These are phyloP conservation scores for Agrotis clavis DNA, from an alignment of 2,888 invertebrate species.

Conservation along the genomic window DNA sequence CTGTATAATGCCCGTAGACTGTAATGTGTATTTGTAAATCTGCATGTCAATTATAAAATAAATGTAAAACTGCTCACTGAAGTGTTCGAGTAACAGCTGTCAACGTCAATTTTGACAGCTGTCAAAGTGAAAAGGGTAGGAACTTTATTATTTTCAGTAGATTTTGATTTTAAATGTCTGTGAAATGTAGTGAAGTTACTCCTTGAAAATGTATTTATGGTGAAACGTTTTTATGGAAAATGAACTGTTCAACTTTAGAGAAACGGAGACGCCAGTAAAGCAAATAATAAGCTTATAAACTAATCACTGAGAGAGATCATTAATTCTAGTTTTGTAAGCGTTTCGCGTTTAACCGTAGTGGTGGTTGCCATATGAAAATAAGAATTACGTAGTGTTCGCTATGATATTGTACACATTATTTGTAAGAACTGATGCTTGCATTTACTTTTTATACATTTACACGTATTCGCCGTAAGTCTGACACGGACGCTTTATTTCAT, in stretches of 20 bases:
- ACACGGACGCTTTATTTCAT: slow-evolving; percentile 76
- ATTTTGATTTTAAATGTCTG: slow-evolving; percentile 13
- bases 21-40: slow-evolving; percentile 41
- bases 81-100: slow-evolving; percentile 29
- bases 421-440: slow-evolving; percentile 82
- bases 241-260: slow-evolving; percentile 54
- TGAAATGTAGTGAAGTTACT: slow-evolving; percentile 25
- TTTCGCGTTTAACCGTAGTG: slow-evolving; percentile 77
- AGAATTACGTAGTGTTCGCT: slow-evolving; percentile 65
- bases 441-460: slow-evolving; percentile 83
- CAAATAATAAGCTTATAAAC: slow-evolving; percentile 76
- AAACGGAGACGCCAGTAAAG: slow-evolving; percentile 52
- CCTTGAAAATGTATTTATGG: slow-evolving; percentile 22
- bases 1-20: slow-evolving; percentile 36
- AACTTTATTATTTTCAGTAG: slow-evolving; percentile 6
- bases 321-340: slow-evolving; percentile 81
- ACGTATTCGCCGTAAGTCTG: slow-evolving; percentile 72
- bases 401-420: slow-evolving; percentile 67
- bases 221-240: slow-evolving; percentile 10
- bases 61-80: slow-evolving; percentile 38
- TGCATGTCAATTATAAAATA: slow-evolving; percentile 61
- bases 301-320: slow-evolving; percentile 88
- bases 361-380: slow-evolving; percentile 79
- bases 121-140: slow-evolving; percentile 19
- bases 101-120: slow-evolving; percentile 42